Conservation (phyloP, 1,140 invertebrate species). For the Ceratoteleas bidentatus region DNA sequence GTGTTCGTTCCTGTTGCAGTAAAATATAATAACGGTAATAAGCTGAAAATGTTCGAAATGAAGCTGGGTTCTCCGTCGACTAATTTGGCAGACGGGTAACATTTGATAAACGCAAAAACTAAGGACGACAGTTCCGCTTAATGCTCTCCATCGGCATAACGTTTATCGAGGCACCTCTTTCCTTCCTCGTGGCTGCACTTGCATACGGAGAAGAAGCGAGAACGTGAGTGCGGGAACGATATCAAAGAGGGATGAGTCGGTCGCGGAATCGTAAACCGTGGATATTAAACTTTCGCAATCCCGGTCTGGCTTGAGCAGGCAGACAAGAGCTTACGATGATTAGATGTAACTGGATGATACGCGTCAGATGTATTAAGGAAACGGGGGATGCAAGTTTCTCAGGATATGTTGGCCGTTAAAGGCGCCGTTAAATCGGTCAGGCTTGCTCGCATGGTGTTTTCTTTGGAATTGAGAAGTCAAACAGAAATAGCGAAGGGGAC, state of each 20-base stretch:
- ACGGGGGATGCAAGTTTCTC: constrained; percentile 58
- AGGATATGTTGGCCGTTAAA: constrained; percentile 76
- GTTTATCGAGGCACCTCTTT: constrained; percentile 59
- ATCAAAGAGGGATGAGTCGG: constrained; percentile 62
- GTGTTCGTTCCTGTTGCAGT: constrained; percentile 2
- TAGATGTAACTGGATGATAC: constrained; percentile 81
- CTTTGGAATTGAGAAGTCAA: constrained; percentile 48
- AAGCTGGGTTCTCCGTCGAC: constrained; percentile 15
- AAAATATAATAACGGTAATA: constrained; percentile 30
- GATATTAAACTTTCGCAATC: constrained; percentile 81
- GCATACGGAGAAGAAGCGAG: constrained; percentile 37
- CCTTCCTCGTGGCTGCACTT: constrained; percentile 50
- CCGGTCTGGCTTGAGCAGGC: constrained; percentile 66
- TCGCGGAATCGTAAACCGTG: constrained; percentile 78
- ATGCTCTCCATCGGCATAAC: constrained; percentile 44
- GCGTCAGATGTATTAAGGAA: constrained; percentile 61
- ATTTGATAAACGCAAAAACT: constrained; percentile 49
- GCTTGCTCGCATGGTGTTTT: constrained; percentile 59
- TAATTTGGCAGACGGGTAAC: constrained; percentile 32
- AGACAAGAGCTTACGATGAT: constrained; percentile 80
- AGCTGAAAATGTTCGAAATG: constrained; percentile 31
- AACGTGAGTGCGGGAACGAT: constrained; percentile 20
- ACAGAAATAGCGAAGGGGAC: constrained; percentile 37
- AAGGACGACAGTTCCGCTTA: constrained; percentile 15
- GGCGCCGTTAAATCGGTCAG: constrained; percentile 78